A percentile compares a stretch with the other conserved stretches of the same genome.
Conservation (phyloP, 2,888 invertebrate genomes). For the Eurois occulta region DNA sequence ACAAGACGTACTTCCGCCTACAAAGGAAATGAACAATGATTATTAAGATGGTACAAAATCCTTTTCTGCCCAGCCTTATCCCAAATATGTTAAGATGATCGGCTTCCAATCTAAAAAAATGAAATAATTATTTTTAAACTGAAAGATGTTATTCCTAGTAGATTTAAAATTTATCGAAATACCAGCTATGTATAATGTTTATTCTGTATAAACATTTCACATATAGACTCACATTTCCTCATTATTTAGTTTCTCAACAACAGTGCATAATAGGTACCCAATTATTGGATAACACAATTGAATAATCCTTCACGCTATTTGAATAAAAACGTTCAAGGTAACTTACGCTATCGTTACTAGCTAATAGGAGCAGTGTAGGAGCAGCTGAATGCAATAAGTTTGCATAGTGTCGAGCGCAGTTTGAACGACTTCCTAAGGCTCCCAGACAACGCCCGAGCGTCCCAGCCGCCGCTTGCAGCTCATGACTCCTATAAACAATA, state of each 20-base stretch:
- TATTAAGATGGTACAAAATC: accelerated
- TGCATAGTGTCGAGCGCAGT: slow-evolving; percentile 85
- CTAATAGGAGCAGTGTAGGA: slow-evolving; percentile 84
- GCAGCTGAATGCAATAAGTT: slow-evolving; percentile 84
- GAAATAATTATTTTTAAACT: background rate
- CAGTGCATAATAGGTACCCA: slow-evolving; percentile 24
- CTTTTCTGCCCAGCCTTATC: accelerated
- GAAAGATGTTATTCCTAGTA: too few species aligned
- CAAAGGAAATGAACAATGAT: slow-evolving; percentile 45
- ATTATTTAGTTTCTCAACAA: background rate
- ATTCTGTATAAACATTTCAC: slow-evolving; percentile 2
- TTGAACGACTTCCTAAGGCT: slow-evolving; percentile 84
- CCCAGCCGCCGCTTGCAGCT: slow-evolving; percentile 86
- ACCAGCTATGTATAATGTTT: background rate
- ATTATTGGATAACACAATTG: slow-evolving; percentile 37
- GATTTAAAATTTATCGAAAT: background rate
- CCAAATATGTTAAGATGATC: background rate
- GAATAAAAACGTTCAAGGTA: slow-evolving; percentile 55
- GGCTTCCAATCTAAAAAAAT: background rate
- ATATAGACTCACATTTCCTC: background rate
- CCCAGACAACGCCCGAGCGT: slow-evolving; percentile 87
- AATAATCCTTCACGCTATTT: slow-evolving; percentile 49
- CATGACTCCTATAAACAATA: slow-evolving; percentile 82
- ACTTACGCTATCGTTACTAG: slow-evolving; percentile 88
- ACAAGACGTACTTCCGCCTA: slow-evolving; percentile 88